These are phyloP conservation scores for Pseudorasbora parva DNA, from an alignment of 2,113 vertebrate genomes.

Conservation along the genomic window DNA sequence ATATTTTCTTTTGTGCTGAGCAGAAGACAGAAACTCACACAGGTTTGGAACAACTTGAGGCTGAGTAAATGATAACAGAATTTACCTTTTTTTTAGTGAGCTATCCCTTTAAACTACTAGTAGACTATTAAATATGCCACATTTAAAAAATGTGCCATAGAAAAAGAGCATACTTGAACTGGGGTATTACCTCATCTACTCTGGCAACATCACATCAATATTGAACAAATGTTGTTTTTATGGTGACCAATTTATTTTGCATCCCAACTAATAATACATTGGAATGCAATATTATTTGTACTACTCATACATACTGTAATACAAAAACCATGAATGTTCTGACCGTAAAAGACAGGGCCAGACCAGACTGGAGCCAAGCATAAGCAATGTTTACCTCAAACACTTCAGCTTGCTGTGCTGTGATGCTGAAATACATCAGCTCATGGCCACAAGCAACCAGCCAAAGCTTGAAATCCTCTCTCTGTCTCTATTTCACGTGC, in stretches of 20 bases:
- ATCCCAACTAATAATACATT: background rate
- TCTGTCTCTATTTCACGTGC: constrained; percentile 21
- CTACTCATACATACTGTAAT: background rate
- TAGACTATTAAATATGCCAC: no score
- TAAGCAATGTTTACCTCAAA: background rate
- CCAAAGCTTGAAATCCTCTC: constrained; percentile 46
- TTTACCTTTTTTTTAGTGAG: no score
- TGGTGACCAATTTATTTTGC: background rate
- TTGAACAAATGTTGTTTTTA: background rate
- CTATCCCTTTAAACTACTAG: no score
- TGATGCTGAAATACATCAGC: constrained; percentile 41
- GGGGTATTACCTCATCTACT: background rate
- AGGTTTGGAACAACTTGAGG: no score
- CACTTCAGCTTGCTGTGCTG: background rate
- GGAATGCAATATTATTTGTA: no score
- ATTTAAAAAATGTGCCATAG: background rate
- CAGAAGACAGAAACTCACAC: no score
- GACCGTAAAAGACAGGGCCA: background rate
- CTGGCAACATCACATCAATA: background rate
- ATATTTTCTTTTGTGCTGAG: no score
- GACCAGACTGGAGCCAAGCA: background rate
- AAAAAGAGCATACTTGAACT: background rate
- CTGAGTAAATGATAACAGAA: no score
- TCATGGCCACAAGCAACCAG: constrained; percentile 44
- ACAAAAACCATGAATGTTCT: background rate